Percentiles rank a stretch among this genome's conserved stretches.
phyloP scores from a whole-genome alignment of 2,888 invertebrate species.

The Leptopilina syphax region DNA sequence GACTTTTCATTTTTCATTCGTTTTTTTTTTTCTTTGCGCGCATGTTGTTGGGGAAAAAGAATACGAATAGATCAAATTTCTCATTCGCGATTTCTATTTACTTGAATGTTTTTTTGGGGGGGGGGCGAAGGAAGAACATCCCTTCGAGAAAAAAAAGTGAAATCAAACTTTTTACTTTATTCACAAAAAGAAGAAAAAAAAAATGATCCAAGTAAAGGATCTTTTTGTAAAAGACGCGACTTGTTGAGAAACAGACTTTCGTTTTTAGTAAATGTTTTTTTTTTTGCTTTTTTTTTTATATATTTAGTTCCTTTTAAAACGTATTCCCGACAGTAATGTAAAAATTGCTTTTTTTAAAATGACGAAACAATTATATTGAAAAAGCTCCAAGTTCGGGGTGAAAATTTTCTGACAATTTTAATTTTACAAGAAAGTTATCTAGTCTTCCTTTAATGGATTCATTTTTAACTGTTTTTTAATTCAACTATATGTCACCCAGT shows the following conservation, averaged over 20 bases:
- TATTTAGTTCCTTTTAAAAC: conserved; percentile 14
- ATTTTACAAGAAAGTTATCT: conserved; percentile 47
- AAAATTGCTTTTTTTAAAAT: background rate
- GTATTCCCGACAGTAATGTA: background rate
- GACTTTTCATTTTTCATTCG: conserved; percentile 26
- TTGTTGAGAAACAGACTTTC: conserved; percentile 1
- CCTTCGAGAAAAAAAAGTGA: background rate
- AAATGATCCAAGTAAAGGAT: background rate
- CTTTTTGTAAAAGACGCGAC: conserved; percentile 2
- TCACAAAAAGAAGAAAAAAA: background rate
- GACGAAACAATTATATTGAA: conserved; percentile 26
- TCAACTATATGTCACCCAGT: conserved; percentile 4
- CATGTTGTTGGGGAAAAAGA: background rate
- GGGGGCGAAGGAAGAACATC: no score
- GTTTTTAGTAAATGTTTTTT: background rate
- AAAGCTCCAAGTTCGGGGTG: background rate
- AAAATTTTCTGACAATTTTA: background rate
- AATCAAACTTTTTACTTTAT: background rate
- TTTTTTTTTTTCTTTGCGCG: background rate
- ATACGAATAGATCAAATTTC: background rate
- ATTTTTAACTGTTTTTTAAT: background rate
- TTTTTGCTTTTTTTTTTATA: conserved; percentile 12
- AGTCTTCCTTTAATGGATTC: conserved; percentile 54
- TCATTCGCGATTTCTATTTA: background rate
- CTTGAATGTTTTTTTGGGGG: no score